Percentiles rank a stretch among this genome's conserved stretches.
These are phyloP conservation scores for Talpa occidentalis DNA, from an alignment of 2,113 vertebrate species.

Conservation along the genomic window DNA sequence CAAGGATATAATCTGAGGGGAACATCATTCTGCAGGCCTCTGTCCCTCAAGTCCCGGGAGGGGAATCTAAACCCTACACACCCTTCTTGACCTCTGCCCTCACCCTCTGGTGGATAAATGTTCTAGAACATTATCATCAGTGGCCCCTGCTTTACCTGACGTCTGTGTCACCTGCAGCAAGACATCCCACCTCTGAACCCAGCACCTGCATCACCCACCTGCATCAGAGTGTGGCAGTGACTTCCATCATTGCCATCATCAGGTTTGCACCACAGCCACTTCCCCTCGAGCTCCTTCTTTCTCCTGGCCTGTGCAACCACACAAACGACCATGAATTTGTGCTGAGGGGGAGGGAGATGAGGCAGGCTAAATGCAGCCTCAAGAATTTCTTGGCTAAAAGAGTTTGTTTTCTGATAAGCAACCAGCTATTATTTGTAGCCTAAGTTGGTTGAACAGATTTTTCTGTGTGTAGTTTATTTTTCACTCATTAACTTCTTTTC, in stretches of 20 bases:
- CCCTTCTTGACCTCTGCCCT: not conserved
- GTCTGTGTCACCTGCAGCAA: not conserved
- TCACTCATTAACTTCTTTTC: constrained; percentile 77
- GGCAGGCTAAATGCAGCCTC: not conserved
- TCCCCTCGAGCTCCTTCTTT: not conserved
- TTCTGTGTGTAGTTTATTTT: constrained; percentile 61
- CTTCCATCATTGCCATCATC: not conserved
- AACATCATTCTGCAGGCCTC: not conserved
- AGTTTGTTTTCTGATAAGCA: constrained; percentile 40
- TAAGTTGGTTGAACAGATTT: constrained; percentile 76
- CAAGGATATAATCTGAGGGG: not conserved
- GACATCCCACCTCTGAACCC: not conserved
- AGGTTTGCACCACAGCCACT: not conserved
- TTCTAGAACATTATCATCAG: not conserved
- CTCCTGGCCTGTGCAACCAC: not conserved
- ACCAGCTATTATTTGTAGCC: constrained; percentile 73
- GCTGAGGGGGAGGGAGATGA: not conserved
- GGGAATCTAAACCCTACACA: rapidly evolving
- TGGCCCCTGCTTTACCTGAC: not conserved
- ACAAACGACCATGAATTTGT: not conserved
- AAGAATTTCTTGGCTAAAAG: constrained; percentile 35
- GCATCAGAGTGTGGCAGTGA: not conserved
- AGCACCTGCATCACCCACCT: rapidly evolving
- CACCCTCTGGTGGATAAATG: not conserved
- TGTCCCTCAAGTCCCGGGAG: not conserved